Percentiles rank a stretch among this genome's conserved stretches.
phyloP scores from a whole-genome alignment of 1,140 invertebrate species.

The Mesaphorura yosii region DNA sequence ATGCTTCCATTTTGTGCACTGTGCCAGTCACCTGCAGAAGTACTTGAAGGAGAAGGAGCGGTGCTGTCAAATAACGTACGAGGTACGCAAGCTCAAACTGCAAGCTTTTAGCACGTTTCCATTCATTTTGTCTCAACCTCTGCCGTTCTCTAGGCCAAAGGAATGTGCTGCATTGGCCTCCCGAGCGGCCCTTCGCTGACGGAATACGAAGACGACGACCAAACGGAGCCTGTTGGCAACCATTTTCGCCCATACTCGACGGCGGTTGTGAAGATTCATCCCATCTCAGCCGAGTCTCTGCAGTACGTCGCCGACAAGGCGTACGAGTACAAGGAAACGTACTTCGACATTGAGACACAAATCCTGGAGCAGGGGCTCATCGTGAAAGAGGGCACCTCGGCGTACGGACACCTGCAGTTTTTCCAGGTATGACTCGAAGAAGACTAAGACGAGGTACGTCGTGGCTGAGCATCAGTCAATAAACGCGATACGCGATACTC shows the following conservation, averaged over 20 bases:
- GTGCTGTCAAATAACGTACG: conserved; percentile 12
- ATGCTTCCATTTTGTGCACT: conserved; percentile 23
- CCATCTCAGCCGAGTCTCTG: conserved; percentile 16
- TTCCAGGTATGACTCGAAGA: conserved; percentile 19
- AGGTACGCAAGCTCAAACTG: not conserved
- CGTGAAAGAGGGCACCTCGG: conserved; percentile 20
- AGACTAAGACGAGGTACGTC: not conserved
- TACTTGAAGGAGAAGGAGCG: conserved; percentile 15
- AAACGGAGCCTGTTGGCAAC: conserved; percentile 5
- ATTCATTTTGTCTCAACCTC: not conserved
- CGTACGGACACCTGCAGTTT: conserved; percentile 25
- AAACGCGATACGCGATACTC: too few species aligned
- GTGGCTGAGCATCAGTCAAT: not conserved
- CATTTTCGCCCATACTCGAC: conserved; percentile 22
- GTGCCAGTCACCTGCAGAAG: conserved; percentile 14
- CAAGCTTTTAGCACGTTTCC: too few species aligned
- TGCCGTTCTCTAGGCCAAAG: conserved; percentile 9
- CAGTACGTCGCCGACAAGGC: conserved; percentile 9
- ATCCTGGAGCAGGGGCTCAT: conserved; percentile 15
- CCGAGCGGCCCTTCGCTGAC: conserved; percentile 6
- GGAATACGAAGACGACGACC: not conserved
- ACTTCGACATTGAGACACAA: conserved; percentile 17
- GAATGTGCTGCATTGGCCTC: conserved; percentile 17
- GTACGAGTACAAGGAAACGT: conserved; percentile 11
- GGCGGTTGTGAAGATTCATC: conserved; percentile 10